Conservation (phyloP, 1,140 invertebrate genomes). For the Psilanteris sp. region DNA sequence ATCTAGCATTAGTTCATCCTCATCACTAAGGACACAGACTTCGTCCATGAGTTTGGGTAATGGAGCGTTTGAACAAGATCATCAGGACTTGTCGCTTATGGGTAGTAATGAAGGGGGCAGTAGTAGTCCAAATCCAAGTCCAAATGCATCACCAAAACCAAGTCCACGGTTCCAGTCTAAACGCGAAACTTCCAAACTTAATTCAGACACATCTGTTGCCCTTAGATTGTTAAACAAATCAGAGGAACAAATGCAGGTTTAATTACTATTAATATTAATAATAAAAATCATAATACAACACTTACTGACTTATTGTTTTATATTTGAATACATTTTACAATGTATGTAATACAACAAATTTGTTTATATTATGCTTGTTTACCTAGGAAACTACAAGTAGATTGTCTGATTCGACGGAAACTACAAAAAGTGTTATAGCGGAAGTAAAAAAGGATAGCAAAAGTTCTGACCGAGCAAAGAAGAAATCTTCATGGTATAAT, state of each 20-base stretch:
- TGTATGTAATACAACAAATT: too few relatives aligned
- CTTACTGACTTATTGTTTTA: neutral
- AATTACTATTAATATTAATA: neutral
- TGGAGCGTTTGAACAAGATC: conserved; percentile 65
- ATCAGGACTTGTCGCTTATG: conserved; percentile 62
- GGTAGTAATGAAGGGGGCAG: conserved; percentile 76
- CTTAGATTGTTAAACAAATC: conserved; percentile 66
- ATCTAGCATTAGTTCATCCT: conserved; percentile 76
- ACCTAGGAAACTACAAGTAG: conserved; percentile 47
- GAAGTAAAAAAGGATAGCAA: conserved; percentile 74
- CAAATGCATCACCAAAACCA: conserved; percentile 67
- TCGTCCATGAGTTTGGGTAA: conserved; percentile 67
- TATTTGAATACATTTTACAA: too few relatives aligned
- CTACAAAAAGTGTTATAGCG: conserved; percentile 67
- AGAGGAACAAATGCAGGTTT: conserved; percentile 67
- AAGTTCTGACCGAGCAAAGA: conserved; percentile 79
- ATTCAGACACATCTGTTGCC: conserved; percentile 48
- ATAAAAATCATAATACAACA: conserved; percentile 2
- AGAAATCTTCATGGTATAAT: conserved; percentile 91
- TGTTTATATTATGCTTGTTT: too few relatives aligned
- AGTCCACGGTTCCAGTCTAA: conserved; percentile 64
- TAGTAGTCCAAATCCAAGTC: conserved; percentile 43
- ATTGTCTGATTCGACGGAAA: conserved; percentile 69
- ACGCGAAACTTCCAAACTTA: conserved; percentile 66
- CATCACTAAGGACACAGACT: conserved; percentile 66